A percentile compares a stretch with the other conserved stretches of the same genome.
Conservation (phyloP, 2,797 vertebrate genomes). For the Siniperca obscura region DNA sequence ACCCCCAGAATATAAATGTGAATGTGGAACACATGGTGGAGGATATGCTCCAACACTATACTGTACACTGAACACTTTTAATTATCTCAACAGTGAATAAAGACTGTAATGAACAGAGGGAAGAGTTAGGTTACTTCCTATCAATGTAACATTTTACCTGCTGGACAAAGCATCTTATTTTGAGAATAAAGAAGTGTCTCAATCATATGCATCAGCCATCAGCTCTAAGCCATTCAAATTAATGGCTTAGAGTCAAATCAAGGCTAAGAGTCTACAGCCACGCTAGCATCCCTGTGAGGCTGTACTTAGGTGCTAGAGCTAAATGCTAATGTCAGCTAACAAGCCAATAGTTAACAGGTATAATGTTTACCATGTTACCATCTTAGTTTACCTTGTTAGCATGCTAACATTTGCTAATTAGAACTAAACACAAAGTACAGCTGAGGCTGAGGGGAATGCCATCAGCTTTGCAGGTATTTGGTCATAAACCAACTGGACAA, state of each 20-base stretch:
- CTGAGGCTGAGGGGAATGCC: no score
- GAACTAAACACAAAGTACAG: not conserved
- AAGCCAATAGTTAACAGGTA: not conserved
- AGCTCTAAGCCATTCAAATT: not conserved
- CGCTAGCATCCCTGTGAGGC: not conserved
- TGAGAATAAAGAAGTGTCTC: not conserved
- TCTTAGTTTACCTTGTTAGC: not conserved
- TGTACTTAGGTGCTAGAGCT: not conserved
- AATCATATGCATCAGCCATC: not conserved
- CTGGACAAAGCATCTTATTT: not conserved
- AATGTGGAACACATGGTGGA: constrained; percentile 15
- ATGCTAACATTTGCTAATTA: not conserved
- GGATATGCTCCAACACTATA: not conserved
- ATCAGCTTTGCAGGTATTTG: no score
- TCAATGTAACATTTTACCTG: not conserved
- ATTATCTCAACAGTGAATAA: not conserved
- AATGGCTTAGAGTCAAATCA: not conserved
- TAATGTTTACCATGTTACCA: not conserved
- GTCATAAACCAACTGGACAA: not conserved
- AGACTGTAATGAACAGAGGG: not conserved
- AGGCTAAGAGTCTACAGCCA: not conserved
- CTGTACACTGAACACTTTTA: not conserved
- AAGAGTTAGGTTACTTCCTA: not conserved
- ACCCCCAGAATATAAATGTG: constrained; percentile 18
- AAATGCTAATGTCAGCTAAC: not conserved